These are phyloP conservation scores for Tetragonula carbonaria DNA, from an alignment of 2,888 invertebrate genomes.

Conservation along the genomic window DNA sequence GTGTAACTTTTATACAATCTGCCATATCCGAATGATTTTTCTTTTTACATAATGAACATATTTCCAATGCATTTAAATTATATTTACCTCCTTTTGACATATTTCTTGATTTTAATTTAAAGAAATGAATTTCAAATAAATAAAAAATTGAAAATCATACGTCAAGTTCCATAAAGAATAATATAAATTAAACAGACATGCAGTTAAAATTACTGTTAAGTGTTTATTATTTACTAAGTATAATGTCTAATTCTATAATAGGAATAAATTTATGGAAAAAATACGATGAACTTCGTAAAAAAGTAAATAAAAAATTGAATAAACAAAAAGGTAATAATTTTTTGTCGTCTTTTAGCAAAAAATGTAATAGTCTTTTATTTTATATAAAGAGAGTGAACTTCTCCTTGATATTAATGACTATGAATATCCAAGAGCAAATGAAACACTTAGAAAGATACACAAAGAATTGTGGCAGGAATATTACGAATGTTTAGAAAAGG, in stretches of 20 bases:
- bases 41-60: not conserved
- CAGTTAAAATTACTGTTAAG: slow-evolving; percentile 27
- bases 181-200: slow-evolving; percentile 14
- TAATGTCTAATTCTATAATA: slow-evolving; percentile 15
- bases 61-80: slow-evolving; percentile 16
- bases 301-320: slow-evolving; percentile 50
- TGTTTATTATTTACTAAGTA: slow-evolving; percentile 19
- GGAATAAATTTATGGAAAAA: slow-evolving; percentile 40
- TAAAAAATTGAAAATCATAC: slow-evolving; percentile 27
- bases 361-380: slow-evolving; percentile 10
- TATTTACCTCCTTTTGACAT: not conserved
- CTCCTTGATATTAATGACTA: slow-evolving; percentile 75
- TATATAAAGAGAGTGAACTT: slow-evolving; percentile 58
- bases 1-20: slow-evolving; percentile 44
- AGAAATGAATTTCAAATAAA: not conserved
- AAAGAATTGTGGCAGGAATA: slow-evolving; percentile 85
- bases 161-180: slow-evolving; percentile 25
- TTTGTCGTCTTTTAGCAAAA: not conserved
- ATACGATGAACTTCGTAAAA: slow-evolving; percentile 46
- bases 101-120: not conserved
- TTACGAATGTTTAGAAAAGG: slow-evolving; percentile 84
- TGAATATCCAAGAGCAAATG: slow-evolving; percentile 84
- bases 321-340: slow-evolving; percentile 48
- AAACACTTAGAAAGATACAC: slow-evolving; percentile 81
- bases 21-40: slow-evolving; percentile 1